Conservation (phyloP, 2,888 invertebrate genomes). For the Himalopsyche japonica region DNA sequence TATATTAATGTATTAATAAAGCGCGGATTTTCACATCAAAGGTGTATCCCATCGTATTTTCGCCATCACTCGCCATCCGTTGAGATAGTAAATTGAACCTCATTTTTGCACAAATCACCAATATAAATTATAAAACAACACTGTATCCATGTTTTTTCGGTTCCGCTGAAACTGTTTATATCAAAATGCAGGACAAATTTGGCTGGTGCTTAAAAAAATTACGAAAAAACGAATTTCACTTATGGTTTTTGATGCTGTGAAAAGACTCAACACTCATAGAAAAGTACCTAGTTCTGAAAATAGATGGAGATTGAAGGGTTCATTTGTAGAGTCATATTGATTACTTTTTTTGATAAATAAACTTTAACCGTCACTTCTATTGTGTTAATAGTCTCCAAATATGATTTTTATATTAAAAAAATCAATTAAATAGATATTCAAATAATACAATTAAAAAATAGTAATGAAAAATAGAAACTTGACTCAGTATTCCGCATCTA, state of each 20-base stretch:
- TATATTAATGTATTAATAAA: conserved; percentile 56
- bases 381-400: not conserved
- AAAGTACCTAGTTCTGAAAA: conserved; percentile 74
- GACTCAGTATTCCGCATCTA: conserved; percentile 18
- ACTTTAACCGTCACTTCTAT: not conserved
- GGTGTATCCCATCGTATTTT: conserved; percentile 62
- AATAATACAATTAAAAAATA: not conserved
- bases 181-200: conserved; percentile 57
- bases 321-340: conserved; percentile 48
- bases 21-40: conserved; percentile 63
- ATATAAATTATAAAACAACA: conserved; percentile 55
- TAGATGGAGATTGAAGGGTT: conserved; percentile 69
- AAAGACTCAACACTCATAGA: conserved; percentile 61
- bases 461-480: not conserved
- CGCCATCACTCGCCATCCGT: conserved; percentile 64
- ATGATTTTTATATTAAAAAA: not conserved
- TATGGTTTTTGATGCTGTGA: conserved; percentile 63
- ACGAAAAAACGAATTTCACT: conserved; percentile 67
- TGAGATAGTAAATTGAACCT: conserved; percentile 59
- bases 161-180: conserved; percentile 53
- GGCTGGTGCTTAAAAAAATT: conserved; percentile 55
- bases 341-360: conserved; percentile 34
- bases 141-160: conserved; percentile 57
- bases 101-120: conserved; percentile 61
- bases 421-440: not conserved